Evolutionary conservation across 1,140 invertebrate genomes (phyloP), one percentile per base, ranked within the genome.

Genomic region (Drosophila tsacasi): DNA sequence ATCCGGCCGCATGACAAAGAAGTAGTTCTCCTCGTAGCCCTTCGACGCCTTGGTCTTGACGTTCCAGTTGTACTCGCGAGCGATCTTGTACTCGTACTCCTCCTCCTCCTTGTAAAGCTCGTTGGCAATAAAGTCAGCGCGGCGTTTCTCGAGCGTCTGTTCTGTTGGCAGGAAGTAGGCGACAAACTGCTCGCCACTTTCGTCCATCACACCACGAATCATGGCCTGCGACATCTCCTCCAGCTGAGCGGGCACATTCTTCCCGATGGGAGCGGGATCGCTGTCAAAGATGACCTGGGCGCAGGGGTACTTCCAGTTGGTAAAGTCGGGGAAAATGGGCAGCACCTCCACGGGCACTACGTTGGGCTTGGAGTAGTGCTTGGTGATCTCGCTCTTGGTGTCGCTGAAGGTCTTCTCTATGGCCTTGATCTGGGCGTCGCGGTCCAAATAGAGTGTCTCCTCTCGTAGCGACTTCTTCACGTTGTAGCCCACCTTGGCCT

Each of bases 201-300:
- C 98, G 93, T 99, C 98, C 96, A 99, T 98, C 75, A 98, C 98
- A 97, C 97, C 98, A 96, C 98, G 95, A 93, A 99, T 99, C 98
- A 99, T 99, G 83, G 98, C 98, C 94, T 99, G 98, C 32, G 98
- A 98, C 98, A 99, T 99, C 94, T 99, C 97, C 94, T 99, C 98
- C 83, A 98, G 95, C 91, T 99, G 97, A 42, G 96, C 96, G 40
- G 97, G 95, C 52, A 97, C 95, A 85, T 96, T 95, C 79, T 97
- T 96, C 58, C 97, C 97, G 57, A 95, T 94, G 2, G 97, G 97
- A 52, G 97, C 96, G 37, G 99, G 99, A 94, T 99, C 99, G 8
- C 98, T 98, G 93, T 99, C 99, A 93, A 99, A 99, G 89, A 99
- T 99, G 78, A 99, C 98, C 94, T 99, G 98, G 71, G 98, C 98